Conservation (phyloP, 2,888 invertebrate species). For the Tenthredo distinguenda region DNA sequence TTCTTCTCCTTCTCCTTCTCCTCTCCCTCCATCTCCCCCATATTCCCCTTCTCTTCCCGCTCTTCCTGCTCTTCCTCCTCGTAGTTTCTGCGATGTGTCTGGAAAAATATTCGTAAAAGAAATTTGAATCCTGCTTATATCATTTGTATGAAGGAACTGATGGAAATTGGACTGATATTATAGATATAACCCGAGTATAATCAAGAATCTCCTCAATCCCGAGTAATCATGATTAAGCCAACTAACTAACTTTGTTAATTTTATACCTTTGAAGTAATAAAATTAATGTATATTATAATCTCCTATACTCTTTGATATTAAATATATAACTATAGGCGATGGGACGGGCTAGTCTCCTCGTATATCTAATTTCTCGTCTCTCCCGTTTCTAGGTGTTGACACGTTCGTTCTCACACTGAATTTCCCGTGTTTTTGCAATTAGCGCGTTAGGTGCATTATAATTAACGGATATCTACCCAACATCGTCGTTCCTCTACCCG, state of each 20-base stretch:
- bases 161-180: not conserved
- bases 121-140: not conserved
- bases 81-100: not conserved
- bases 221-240: not conserved
- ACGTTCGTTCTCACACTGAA: conserved; percentile 50
- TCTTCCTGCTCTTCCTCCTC: not conserved
- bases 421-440: conserved; percentile 24
- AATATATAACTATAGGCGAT: not conserved
- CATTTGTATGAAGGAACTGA: not conserved
- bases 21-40: too few species aligned
- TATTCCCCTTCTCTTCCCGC: not conserved
- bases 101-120: not conserved
- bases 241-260: not conserved
- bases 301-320: not conserved
- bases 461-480: conserved; percentile 62
- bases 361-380: not conserved
- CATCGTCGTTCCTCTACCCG: not conserved
- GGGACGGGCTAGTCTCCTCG: not conserved
- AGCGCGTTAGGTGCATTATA: conserved; percentile 23
- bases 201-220: not conserved
- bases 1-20: not conserved
- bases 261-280: not conserved
- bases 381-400: conserved; percentile 7
- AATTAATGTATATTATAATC: not conserved
- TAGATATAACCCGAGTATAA: not conserved